phyloP scores from a whole-genome alignment of 2,888 invertebrate genomes.

The Drosophila silvestris region DNA sequence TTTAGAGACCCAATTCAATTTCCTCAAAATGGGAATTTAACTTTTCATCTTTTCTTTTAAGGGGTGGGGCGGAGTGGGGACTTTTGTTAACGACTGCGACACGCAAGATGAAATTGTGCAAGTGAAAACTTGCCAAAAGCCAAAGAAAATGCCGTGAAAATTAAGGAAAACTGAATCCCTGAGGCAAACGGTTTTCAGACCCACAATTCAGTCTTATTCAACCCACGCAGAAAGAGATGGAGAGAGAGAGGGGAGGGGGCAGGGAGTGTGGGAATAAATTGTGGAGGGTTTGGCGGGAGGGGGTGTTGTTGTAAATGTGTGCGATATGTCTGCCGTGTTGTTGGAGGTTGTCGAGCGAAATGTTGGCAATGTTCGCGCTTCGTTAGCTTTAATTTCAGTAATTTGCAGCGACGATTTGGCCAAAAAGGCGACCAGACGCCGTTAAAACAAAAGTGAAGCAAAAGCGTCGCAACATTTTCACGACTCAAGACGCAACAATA shows the following conservation, averaged over 20 bases:
- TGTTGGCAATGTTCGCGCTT: conserved; percentile 81
- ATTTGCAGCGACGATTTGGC: conserved; percentile 75
- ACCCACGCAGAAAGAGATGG: conserved; percentile 1
- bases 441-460: conserved; percentile 60
- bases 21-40: conserved; percentile 74
- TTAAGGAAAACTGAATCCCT: conserved; percentile 40
- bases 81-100: conserved; percentile 35
- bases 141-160: conserved; percentile 54
- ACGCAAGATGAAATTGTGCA: conserved; percentile 39
- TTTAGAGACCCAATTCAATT: conserved; percentile 74
- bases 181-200: conserved; percentile 12
- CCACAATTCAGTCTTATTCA: neutral
- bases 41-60: conserved; percentile 57
- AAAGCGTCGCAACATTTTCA: conserved; percentile 70
- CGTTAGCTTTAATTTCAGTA: conserved; percentile 82
- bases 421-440: conserved; percentile 58
- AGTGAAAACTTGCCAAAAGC: conserved; percentile 50
- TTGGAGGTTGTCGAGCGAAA: conserved; percentile 57
- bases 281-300: neutral
- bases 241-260: too few species aligned
- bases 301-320: conserved; percentile 33
- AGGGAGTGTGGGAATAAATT: conserved; percentile 13
- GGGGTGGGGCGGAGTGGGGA: neutral
- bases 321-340: conserved; percentile 58
- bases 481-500: conserved; percentile 61